Percentiles rank a stretch among this genome's conserved stretches.
Conservation (phyloP, 2,113 vertebrate species). For the Nothocercus nigrocapillus region DNA sequence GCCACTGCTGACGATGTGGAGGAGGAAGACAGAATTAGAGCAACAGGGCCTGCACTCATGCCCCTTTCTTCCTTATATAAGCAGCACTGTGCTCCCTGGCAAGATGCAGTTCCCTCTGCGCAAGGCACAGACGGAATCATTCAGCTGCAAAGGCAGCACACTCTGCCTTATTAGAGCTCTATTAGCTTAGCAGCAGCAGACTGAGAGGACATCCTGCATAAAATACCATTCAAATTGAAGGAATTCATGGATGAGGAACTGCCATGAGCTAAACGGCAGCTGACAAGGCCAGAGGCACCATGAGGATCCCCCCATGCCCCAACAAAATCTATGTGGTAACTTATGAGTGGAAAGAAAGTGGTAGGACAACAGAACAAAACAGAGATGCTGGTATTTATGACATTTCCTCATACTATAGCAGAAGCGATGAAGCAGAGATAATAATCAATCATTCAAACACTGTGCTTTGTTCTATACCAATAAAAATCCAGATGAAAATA, state of each 20-base stretch:
- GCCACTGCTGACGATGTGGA: neutral
- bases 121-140: slow-evolving; percentile 21
- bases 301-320: neutral
- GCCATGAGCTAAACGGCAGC: slow-evolving; percentile 25
- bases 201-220: neutral
- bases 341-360: neutral
- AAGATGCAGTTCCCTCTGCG: neutral
- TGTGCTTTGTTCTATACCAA: neutral
- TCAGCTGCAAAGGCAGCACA: slow-evolving; percentile 26
- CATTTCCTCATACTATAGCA: neutral
- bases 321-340: slow-evolving; percentile 22
- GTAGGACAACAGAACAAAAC: slow-evolving; percentile 7
- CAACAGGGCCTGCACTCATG: neutral
- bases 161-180: slow-evolving; percentile 7
- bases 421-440: neutral
- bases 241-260: slow-evolving; percentile 19
- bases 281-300: slow-evolving; percentile 1
- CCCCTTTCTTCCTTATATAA: slow-evolving; percentile 11
- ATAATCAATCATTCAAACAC: neutral
- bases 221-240: neutral
- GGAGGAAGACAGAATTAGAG: slow-evolving; percentile 34
- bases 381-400: neutral
- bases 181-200: neutral
- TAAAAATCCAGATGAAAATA: neutral
- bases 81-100: neutral